phyloP scores from a whole-genome alignment of 2,113 vertebrate species.

The Phoxinus phoxinus region DNA sequence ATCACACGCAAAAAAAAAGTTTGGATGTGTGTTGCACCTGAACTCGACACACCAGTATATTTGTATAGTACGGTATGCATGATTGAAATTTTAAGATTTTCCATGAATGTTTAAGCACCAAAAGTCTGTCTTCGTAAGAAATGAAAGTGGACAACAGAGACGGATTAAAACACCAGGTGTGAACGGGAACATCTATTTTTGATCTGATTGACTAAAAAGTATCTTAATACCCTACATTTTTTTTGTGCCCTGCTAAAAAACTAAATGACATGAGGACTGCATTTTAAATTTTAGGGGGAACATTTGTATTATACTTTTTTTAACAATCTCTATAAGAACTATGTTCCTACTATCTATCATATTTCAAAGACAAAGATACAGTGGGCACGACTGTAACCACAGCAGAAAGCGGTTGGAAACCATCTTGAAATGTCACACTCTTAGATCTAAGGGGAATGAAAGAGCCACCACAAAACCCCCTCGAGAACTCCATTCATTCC shows the following conservation, averaged over 20 bases:
- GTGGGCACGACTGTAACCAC: background rate
- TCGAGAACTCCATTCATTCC: background rate
- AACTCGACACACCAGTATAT: background rate
- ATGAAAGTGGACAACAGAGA: too few species aligned
- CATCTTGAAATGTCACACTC: constrained; percentile 8
- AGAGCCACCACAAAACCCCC: background rate
- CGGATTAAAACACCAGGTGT: too few species aligned
- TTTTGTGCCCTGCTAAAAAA: too few species aligned
- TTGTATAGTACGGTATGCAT: too few species aligned
- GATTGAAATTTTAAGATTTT: too few species aligned
- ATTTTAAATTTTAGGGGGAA: too few species aligned
- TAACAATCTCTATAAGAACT: background rate
- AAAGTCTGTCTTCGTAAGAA: background rate
- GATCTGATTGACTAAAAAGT: too few species aligned
- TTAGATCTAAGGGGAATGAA: constrained; percentile 1
- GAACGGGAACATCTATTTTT: too few species aligned
- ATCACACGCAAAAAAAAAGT: background rate
- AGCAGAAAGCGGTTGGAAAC: background rate
- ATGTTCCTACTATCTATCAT: background rate
- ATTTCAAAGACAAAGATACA: background rate
- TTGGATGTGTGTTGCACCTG: background rate
- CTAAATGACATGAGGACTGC: background rate
- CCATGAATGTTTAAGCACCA: background rate
- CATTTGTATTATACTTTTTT: background rate
- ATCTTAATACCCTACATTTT: too few species aligned